Conservation (phyloP, 1,140 invertebrate genomes). For the Piezodorus guildinii region DNA sequence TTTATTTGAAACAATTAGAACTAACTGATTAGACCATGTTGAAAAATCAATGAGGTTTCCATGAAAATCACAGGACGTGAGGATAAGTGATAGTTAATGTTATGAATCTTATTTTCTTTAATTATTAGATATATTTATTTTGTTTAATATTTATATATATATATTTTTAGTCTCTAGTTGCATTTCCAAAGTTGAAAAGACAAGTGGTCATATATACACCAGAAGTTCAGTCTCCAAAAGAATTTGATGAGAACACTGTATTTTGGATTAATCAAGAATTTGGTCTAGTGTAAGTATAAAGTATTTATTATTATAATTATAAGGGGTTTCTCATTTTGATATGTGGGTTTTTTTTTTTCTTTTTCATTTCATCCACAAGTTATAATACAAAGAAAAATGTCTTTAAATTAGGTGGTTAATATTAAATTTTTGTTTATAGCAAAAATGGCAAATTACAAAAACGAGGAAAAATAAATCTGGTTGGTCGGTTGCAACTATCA, state of each 20-base stretch:
- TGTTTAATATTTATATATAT: too few relatives aligned
- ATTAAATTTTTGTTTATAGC: slow-evolving; percentile 35
- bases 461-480: slow-evolving; percentile 87
- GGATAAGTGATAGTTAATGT: too few relatives aligned
- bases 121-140: not conserved
- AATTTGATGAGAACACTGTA: slow-evolving; percentile 82
- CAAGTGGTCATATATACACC: slow-evolving; percentile 78
- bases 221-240: slow-evolving; percentile 71
- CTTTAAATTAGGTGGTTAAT: not conserved
- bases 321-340: too few relatives aligned
- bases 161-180: slow-evolving; percentile 61
- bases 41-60: too few relatives aligned
- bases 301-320: too few relatives aligned
- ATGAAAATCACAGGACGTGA: too few relatives aligned
- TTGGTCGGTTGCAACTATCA: slow-evolving; percentile 85
- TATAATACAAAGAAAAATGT: not conserved
- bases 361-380: too few relatives aligned
- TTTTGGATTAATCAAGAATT: slow-evolving; percentile 98
- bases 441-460: slow-evolving; percentile 93
- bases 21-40: too few relatives aligned
- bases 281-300: slow-evolving; percentile 53
- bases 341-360: too few relatives aligned
- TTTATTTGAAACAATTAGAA: too few relatives aligned
- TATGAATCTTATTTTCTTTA: not conserved
- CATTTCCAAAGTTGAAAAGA: slow-evolving; percentile 92